Conservation (phyloP, 2,888 invertebrate species). For the Cheilosia urbana region DNA sequence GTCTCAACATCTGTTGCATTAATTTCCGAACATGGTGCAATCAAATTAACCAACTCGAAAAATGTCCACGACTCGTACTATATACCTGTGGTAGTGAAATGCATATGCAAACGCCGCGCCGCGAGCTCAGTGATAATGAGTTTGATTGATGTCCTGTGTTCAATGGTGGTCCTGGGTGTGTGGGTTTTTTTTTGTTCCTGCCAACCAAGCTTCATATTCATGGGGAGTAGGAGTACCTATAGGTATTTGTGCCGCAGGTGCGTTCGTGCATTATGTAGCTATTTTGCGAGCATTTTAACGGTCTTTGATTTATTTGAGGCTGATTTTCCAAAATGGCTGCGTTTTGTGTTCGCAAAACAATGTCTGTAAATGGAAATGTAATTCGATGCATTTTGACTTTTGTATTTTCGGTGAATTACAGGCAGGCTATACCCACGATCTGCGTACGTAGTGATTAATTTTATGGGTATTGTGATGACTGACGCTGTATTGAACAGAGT, state of each 20-base stretch:
- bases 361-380: not conserved
- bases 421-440: not conserved
- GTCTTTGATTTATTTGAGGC: slow-evolving; percentile 60
- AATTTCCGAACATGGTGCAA: slow-evolving; percentile 46
- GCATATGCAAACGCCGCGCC: not conserved
- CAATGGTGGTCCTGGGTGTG: slow-evolving; percentile 12
- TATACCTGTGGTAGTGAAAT: not conserved
- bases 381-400: slow-evolving; percentile 5
- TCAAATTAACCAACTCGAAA: slow-evolving; percentile 55
- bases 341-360: not conserved
- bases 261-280: not conserved
- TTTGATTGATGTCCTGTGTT: slow-evolving; percentile 64
- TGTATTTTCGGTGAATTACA: not conserved
- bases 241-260: slow-evolving; percentile 30
- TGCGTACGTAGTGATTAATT: not conserved
- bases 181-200: slow-evolving; percentile 4
- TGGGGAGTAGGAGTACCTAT: not conserved
- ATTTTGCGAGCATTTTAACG: slow-evolving; percentile 36
- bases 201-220: not conserved
- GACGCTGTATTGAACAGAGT: not conserved
- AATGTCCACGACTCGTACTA: slow-evolving; percentile 14
- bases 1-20: slow-evolving; percentile 62
- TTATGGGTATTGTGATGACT: not conserved
- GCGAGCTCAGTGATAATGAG: slow-evolving; percentile 35
- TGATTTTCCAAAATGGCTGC: slow-evolving; percentile 10